Evolutionary conservation across 1,140 invertebrate genomes (phyloP).

Genomic region (Drosophila pseudoananassae): DNA sequence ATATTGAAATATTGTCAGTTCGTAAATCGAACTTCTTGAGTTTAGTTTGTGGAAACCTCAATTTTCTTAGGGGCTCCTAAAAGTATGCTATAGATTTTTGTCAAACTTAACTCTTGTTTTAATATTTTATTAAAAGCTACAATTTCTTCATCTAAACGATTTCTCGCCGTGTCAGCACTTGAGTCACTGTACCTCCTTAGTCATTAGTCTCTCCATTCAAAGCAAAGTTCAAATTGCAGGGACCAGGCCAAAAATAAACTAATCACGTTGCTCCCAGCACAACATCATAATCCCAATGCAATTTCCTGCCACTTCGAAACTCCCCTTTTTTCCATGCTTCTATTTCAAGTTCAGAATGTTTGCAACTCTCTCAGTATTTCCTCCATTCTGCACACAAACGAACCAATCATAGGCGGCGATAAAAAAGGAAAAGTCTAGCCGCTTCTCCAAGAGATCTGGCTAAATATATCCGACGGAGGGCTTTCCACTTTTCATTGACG

Average conservation of each 20-base stretch:
- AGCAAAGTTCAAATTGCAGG: slow-evolving; percentile 64
- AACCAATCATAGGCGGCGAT: slow-evolving; percentile 78
- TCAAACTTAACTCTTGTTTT: neutral
- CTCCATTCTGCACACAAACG: slow-evolving; percentile 51
- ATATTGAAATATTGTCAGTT: too few relatives aligned
- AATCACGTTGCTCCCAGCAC: slow-evolving; percentile 44
- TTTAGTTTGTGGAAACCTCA: too few relatives aligned
- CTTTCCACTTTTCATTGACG: slow-evolving; percentile 58
- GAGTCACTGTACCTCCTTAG: slow-evolving; percentile 27
- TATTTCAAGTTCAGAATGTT: slow-evolving; percentile 71
- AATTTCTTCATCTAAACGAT: slow-evolving; percentile 14
- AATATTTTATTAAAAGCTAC: neutral
- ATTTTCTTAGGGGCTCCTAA: slow-evolving; percentile 16
- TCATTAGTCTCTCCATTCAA: slow-evolving; percentile 28
- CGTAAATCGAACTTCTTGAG: neutral
- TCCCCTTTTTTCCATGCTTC: slow-evolving; percentile 28
- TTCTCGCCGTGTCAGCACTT: slow-evolving; percentile 25
- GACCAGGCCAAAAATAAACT: slow-evolving; percentile 64
- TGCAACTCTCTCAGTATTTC: neutral
- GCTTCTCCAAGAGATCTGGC: slow-evolving; percentile 50
- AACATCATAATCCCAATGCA: slow-evolving; percentile 70
- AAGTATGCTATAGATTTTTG: slow-evolving; percentile 26
- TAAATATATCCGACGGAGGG: slow-evolving; percentile 63
- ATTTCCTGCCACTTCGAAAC: slow-evolving; percentile 2
- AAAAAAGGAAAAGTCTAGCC: slow-evolving; percentile 48